Conservation (phyloP, 2,888 invertebrate genomes). For the Synanthedon formicaeformis region DNA sequence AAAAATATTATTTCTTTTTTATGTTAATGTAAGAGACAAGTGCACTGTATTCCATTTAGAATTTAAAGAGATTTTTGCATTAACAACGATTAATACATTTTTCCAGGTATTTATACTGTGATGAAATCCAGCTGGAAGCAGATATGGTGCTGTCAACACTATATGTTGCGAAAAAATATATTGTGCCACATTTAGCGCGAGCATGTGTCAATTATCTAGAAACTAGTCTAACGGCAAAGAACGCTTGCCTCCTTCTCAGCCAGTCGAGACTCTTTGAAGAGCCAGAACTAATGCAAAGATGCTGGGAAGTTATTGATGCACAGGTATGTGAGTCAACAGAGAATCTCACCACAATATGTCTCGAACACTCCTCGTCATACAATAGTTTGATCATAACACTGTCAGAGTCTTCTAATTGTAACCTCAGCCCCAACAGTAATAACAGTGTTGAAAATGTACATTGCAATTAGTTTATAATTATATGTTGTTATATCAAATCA, state of each 20-base stretch:
- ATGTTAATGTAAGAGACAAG: too few species aligned
- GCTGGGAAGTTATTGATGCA: constrained; percentile 98
- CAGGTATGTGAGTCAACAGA: constrained; percentile 79
- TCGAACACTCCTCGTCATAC: constrained; percentile 54
- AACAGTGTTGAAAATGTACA: constrained; percentile 41
- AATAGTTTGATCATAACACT: constrained; percentile 55
- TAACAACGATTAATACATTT: constrained; percentile 1
- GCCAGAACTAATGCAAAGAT: constrained; percentile 95
- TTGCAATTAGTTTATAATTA: not conserved
- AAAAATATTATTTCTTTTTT: too few species aligned
- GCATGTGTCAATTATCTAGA: constrained; percentile 96
- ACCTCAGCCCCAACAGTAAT: constrained; percentile 47
- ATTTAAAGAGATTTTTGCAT: not conserved
- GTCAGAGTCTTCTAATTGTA: constrained; percentile 51
- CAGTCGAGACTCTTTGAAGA: constrained; percentile 97
- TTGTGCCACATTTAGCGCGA: constrained; percentile 92
- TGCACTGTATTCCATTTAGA: too few species aligned
- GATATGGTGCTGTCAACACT: constrained; percentile 94
- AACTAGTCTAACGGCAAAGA: constrained; percentile 94
- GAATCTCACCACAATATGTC: constrained; percentile 54
- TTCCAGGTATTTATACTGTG: constrained; percentile 94
- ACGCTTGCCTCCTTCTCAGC: constrained; percentile 94
- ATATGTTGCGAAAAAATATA: constrained; percentile 97
- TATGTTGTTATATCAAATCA: not conserved
- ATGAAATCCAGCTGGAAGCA: constrained; percentile 94